phyloP scores from a whole-genome alignment of 2,888 invertebrate species.

The Troglohyphantes excavatus region DNA sequence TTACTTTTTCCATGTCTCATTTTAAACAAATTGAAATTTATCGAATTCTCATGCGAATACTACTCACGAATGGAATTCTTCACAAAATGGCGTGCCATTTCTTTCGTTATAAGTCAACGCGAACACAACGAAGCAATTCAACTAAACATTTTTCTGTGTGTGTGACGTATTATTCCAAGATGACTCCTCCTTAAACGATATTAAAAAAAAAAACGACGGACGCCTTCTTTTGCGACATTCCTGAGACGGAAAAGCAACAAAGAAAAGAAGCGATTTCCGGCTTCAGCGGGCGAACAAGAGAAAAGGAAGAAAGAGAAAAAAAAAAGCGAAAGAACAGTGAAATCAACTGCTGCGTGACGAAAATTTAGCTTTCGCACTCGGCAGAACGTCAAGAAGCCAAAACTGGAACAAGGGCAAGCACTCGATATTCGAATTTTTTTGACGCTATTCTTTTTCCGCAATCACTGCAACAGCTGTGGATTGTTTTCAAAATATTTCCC shows the following conservation, averaged over 20 bases:
- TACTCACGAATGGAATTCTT: no score
- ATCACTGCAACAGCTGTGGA: constrained; percentile 3
- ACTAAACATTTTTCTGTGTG: no score
- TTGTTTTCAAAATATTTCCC: not conserved
- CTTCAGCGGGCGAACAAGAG: constrained; percentile 46
- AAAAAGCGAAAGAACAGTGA: not conserved
- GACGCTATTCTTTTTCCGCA: not conserved
- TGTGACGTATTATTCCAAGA: not conserved
- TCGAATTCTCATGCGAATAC: no score
- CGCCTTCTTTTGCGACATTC: constrained; percentile 46
- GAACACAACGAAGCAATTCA: no score
- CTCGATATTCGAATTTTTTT: not conserved
- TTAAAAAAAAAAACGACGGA: constrained; percentile 8
- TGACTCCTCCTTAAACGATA: not conserved
- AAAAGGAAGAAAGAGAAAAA: constrained; percentile 26
- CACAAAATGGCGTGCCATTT: no score
- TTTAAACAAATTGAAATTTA: no score
- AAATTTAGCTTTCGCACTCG: constrained; percentile 30
- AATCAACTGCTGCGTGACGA: constrained; percentile 58
- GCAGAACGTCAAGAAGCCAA: constrained; percentile 15
- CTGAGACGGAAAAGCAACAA: constrained; percentile 33
- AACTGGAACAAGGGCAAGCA: constrained; percentile 48
- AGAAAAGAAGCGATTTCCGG: constrained; percentile 70
- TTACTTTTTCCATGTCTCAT: no score
- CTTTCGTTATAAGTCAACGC: no score